phyloP scores from a whole-genome alignment of 2,888 invertebrate genomes.

The Hirtodrosophila cameraria region DNA sequence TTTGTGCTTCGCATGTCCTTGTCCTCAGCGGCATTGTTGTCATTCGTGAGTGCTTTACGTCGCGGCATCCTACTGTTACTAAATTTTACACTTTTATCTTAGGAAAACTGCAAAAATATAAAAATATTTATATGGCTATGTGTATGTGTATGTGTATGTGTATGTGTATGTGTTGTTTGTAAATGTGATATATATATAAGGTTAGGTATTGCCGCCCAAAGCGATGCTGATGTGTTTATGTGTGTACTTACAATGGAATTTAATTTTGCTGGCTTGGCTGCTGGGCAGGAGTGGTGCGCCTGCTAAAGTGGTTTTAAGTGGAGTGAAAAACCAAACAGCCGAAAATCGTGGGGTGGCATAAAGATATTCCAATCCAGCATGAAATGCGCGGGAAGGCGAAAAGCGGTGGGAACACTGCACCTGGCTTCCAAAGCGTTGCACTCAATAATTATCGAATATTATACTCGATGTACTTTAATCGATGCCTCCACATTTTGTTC shows the following conservation, averaged over 20 bases:
- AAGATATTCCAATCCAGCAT: slow-evolving; percentile 27
- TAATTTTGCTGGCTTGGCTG: neutral
- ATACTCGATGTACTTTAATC: slow-evolving; percentile 1
- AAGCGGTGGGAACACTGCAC: slow-evolving; percentile 21
- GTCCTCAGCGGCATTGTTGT: slow-evolving; percentile 58
- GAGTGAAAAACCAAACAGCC: slow-evolving; percentile 56
- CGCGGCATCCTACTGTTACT: slow-evolving; percentile 53
- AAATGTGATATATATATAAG: slow-evolving; percentile 40
- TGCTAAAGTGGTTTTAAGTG: slow-evolving; percentile 50
- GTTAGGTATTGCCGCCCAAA: slow-evolving; percentile 46
- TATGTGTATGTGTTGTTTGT: neutral
- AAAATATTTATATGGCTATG: neutral
- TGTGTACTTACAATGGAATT: slow-evolving; percentile 28
- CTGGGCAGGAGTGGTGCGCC: slow-evolving; percentile 25
- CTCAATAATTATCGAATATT: neutral
- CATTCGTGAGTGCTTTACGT: slow-evolving; percentile 56
- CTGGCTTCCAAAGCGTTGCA: slow-evolving; percentile 29
- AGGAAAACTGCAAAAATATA: slow-evolving; percentile 34
- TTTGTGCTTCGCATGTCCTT: slow-evolving; percentile 20
- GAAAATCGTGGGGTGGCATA: slow-evolving; percentile 16
- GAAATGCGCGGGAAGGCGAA: slow-evolving; percentile 52
- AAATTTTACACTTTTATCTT: slow-evolving; percentile 37
- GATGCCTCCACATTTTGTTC: too few relatives aligned
- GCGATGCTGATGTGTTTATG: slow-evolving; percentile 7
- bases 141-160: neutral